Evolutionary conservation across 2,888 invertebrate species (phyloP), one percentile per base, ranked within the genome.

Genomic region (Drosophila recens): DNA sequence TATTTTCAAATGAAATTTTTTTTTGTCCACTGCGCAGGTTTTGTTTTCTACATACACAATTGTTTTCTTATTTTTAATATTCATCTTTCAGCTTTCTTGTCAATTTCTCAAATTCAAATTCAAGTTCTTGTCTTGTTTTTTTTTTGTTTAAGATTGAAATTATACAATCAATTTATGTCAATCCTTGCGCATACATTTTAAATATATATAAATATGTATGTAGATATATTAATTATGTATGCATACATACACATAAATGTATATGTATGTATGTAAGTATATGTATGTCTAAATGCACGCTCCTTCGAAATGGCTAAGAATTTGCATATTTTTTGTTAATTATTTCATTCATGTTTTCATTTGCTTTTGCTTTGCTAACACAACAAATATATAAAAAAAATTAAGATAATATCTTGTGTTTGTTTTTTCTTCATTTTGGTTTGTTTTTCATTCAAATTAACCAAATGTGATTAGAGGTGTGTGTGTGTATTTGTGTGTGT

Each of bases 251-350:
- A 43, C 36, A 40, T 51, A 38, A 30, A 17, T 42, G 33, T 43
- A 4, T 43, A 4, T 51, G 30, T 59, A 33, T 59, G 62, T 63
- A 36, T 54, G 42, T 63, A 62, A 59, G 38, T 68, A 46, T 67
- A 45, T 74, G 61, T 73, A 64, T 82, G 83, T 79, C 66, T 80
- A 89, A 89, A 84, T 89, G 87, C 89, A 80, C 81, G 81, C 89
- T 78, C 75, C 72, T 86, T 84, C 81, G 70, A 89, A 89, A 89
- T 89, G 89, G 89, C 83, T 83, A 82, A 82, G 86, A 87, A 87
- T 75, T 75, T 85, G 79, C 75, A 76, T 68, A 58, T 38, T 36
- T 48, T 36, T 57, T 0, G n/a, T 36, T 42, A 15, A 17, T 58
- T 57, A 30, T 8, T 53, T 5, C 54, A 72, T 76, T 30, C 36